These are phyloP conservation scores for Heliornis fulica DNA, from an alignment of 2,113 vertebrate species.

Conservation along the genomic window DNA sequence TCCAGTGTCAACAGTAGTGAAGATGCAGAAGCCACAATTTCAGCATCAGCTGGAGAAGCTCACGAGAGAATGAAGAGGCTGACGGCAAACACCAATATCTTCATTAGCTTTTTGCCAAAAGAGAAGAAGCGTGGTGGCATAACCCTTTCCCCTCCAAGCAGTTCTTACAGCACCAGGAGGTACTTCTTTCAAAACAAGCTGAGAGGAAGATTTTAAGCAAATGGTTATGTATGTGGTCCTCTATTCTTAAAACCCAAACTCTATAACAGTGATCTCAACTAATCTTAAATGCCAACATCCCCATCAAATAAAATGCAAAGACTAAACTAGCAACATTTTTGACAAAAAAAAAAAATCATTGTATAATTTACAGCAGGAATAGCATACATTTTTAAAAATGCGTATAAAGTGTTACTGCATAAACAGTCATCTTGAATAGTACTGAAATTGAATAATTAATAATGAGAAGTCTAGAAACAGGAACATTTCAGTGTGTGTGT, in stretches of 20 bases:
- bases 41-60: background rate
- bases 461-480: background rate
- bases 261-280: background rate
- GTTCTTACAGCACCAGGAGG: background rate
- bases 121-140: background rate
- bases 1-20: background rate
- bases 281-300: background rate
- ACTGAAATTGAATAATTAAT: too few relatives aligned
- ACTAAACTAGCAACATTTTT: background rate
- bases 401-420: background rate
- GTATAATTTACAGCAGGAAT: background rate
- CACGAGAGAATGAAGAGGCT: background rate
- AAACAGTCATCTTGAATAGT: background rate
- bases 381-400: background rate
- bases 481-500: background rate
- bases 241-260: background rate
- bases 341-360: background rate
- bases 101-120: background rate
- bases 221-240: background rate
- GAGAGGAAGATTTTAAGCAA: background rate
- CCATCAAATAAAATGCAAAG: background rate
- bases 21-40: background rate
- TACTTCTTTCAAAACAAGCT: background rate
- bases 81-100: background rate
- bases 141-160: background rate